Base-by-base conservation (phyloP, 2,113 vertebrate species). In the Pagrus major region DNA sequence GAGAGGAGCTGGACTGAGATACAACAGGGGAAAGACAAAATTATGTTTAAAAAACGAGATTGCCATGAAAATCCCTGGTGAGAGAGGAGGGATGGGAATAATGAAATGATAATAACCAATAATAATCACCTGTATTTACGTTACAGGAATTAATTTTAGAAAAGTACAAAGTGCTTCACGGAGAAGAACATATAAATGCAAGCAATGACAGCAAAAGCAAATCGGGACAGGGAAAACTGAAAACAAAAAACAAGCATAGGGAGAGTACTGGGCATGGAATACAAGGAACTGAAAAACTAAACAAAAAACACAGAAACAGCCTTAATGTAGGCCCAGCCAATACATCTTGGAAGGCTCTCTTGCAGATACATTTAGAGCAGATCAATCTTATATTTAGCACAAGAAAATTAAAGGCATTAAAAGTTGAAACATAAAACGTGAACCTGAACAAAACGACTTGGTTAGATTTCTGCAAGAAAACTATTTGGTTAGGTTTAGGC, bases 21-120 rank as follows among this genome's bases (percentile, higher is more conserved):
- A 4, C 15, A 33, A 4, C 15, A 51, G 15, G 23, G 33, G 4
- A 61, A 23, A 75, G 39, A 49, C 27, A 12, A 69, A 73, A 37
- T 23, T 5, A 21, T 61, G 41, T 29, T 29, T 56, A 41, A 23
- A 59, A 0, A 52, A 37, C 35, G 21, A 14, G 6, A 66, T 37
- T 35, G 4, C 15, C 4, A 12, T 31, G 31, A 76, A 47, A 1
- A 60, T 51, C 64, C 11, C 11, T 7, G 12, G 11, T 39, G 11
- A 58, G 60, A 52, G 35, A 35, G 10, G 21, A 20, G 60, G 27
- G 10, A 27, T 27, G 39, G 3, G 29, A 16, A 16, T 58, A 9
- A 81, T 68, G 59, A n/a, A n/a, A 59, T 72, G 23, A 49, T 39
- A n/a, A 39, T 27, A 42, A 21, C 14, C 18, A n/a, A 44, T 15